Percentiles rank a stretch among this genome's conserved stretches.
These are phyloP conservation scores for Hypotaenidia okinawae DNA, from an alignment of 2,797 vertebrate genomes.

Conservation along the genomic window DNA sequence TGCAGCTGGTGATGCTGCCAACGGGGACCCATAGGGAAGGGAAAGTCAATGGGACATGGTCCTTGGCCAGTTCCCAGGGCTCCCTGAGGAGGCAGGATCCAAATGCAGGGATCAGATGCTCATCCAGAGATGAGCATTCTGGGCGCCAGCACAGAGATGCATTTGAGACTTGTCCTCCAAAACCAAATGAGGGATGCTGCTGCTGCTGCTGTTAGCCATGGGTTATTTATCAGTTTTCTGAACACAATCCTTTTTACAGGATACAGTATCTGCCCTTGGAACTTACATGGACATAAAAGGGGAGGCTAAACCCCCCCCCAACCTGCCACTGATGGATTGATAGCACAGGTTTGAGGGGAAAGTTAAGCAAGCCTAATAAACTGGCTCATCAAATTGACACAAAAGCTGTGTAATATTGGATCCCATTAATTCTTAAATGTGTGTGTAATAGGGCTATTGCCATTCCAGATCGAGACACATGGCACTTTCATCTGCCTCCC, in stretches of 20 bases:
- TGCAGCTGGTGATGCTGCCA: background rate
- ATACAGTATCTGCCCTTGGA: background rate
- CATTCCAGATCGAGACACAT: background rate
- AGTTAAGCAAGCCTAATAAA: constrained; percentile 65
- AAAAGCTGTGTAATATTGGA: background rate
- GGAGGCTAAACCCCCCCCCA: background rate
- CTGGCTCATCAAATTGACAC: constrained; percentile 41
- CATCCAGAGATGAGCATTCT: background rate
- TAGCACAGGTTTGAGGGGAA: constrained; percentile 30
- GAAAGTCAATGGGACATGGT: background rate
- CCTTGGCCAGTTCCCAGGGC: background rate
- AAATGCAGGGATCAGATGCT: background rate
- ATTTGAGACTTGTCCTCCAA: background rate
- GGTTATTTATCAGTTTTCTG: background rate
- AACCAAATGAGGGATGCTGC: background rate
- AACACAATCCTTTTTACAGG: background rate
- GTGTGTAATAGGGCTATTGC: background rate
- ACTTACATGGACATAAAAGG: background rate
- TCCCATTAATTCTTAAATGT: constrained; percentile 45
- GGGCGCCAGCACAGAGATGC: background rate
- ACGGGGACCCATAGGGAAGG: fast-evolving
- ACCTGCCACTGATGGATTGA: background rate
- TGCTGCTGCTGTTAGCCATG: background rate
- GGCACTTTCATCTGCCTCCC: background rate
- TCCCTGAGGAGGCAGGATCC: background rate